These are phyloP conservation scores for Oeneis ivallda DNA, from an alignment of 2,888 invertebrate species.

Conservation along the genomic window DNA sequence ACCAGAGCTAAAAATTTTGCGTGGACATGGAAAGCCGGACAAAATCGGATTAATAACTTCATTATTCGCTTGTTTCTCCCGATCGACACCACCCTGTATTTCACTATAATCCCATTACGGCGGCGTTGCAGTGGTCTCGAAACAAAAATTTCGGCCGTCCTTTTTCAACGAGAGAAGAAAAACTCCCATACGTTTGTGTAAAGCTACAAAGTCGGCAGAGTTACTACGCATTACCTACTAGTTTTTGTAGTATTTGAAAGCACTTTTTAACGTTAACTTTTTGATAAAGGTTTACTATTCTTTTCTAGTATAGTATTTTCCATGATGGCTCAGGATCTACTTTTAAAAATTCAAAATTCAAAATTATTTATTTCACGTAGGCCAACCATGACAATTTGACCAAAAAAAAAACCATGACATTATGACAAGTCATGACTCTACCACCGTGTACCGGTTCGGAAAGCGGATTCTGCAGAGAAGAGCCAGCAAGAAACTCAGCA, in stretches of 20 bases:
- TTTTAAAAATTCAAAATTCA: too few species aligned
- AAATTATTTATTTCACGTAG: too few species aligned
- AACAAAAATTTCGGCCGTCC: conserved; percentile 56
- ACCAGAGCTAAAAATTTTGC: conserved; percentile 54
- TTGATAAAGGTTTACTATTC: background rate
- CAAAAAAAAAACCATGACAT: too few species aligned
- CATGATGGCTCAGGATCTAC: background rate
- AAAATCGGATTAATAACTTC: conserved; percentile 81
- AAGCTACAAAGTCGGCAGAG: background rate
- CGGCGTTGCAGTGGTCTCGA: conserved; percentile 58
- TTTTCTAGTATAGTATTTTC: background rate
- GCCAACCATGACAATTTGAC: too few species aligned
- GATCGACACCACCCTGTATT: conserved; percentile 76
- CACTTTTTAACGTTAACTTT: background rate
- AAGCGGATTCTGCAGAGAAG: too few species aligned
- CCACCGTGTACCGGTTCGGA: too few species aligned
- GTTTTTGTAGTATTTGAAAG: background rate
- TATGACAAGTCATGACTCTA: too few species aligned
- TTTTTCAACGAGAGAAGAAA: conserved; percentile 34
- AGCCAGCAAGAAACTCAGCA: too few species aligned
- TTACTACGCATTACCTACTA: background rate
- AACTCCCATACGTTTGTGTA: conserved; percentile 4
- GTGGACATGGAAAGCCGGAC: conserved; percentile 69
- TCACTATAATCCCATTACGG: conserved; percentile 78
- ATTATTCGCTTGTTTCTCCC: conserved; percentile 79